phyloP scores from a whole-genome alignment of 2,797 vertebrate species.

The Tenualosa thibaudeaui region DNA sequence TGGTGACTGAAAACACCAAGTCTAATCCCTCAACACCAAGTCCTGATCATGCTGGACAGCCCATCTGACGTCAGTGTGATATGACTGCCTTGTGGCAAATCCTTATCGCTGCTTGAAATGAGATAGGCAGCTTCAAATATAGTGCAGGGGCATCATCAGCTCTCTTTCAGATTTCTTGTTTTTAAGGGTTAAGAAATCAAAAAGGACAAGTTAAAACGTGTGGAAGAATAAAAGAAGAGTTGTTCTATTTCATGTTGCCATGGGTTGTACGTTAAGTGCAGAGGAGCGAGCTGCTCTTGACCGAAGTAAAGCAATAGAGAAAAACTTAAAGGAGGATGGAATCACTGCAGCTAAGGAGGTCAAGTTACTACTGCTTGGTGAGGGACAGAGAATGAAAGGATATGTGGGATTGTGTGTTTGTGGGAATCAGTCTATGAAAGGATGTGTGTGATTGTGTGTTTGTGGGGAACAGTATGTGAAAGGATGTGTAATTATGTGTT shows the following conservation, averaged over 20 bases:
- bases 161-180: not conserved
- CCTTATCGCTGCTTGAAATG: conserved; percentile 5
- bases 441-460: not conserved
- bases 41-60: not conserved
- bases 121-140: conserved; percentile 4
- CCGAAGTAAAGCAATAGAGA: conserved; percentile 97
- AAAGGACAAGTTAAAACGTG: not conserved
- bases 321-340: conserved; percentile 96
- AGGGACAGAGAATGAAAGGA: conserved; percentile 59
- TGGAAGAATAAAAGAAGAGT: not conserved
- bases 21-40: not conserved
- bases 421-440: not conserved
- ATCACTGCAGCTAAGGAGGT: conserved; percentile 93
- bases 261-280: conserved; percentile 98
- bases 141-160: not conserved
- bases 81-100: conserved; percentile 11
- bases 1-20: not conserved
- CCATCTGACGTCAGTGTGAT: conserved; percentile 6
- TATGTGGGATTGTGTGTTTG: conserved; percentile 24
- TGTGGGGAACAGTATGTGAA: not conserved
- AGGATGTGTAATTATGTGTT: not conserved
- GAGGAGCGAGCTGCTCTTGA: conserved; percentile 97
- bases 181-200: not conserved
- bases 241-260: conserved; percentile 64
- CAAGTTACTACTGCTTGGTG: conserved; percentile 95